Evolutionary conservation across 2,797 vertebrate species (phyloP).

Genomic region (Helarctos malayanus): DNA sequence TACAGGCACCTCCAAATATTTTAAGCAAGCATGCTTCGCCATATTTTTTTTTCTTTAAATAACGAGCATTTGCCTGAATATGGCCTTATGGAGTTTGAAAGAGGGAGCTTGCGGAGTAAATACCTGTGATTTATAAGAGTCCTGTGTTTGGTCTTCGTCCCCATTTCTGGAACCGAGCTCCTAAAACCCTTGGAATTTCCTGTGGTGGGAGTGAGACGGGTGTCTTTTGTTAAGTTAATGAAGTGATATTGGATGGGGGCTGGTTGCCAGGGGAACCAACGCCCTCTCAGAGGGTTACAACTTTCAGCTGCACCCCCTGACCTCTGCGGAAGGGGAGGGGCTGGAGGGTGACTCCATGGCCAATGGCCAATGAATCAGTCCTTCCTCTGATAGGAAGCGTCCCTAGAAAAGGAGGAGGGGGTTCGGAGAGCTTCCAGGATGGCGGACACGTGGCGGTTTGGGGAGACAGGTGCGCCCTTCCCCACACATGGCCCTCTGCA

Average conservation of each 20-base stretch:
- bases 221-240: neutral
- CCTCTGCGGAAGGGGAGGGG: neutral
- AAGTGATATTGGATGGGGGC: neutral
- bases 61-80: neutral
- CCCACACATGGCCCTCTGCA: too few relatives aligned
- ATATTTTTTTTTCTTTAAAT: neutral
- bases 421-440: fast-evolving
- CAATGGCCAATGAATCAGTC: fast-evolving
- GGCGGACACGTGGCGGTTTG: fast-evolving
- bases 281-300: fast-evolving
- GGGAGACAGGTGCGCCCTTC: fast-evolving
- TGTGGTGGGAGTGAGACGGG: fast-evolving
- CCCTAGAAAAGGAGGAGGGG: too few relatives aligned
- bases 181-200: neutral
- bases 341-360: fast-evolving
- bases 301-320: neutral
- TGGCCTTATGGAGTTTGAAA: fast-evolving
- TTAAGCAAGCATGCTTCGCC: neutral
- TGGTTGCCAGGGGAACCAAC: neutral
- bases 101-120: fast-evolving
- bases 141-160: fast-evolving
- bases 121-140: neutral
- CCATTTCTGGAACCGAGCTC: fast-evolving
- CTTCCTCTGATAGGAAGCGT: fast-evolving
- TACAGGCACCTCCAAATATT: neutral